These are phyloP conservation scores for Pelosia muscerda DNA, from an alignment of 2,888 invertebrate species.

Conservation along the genomic window DNA sequence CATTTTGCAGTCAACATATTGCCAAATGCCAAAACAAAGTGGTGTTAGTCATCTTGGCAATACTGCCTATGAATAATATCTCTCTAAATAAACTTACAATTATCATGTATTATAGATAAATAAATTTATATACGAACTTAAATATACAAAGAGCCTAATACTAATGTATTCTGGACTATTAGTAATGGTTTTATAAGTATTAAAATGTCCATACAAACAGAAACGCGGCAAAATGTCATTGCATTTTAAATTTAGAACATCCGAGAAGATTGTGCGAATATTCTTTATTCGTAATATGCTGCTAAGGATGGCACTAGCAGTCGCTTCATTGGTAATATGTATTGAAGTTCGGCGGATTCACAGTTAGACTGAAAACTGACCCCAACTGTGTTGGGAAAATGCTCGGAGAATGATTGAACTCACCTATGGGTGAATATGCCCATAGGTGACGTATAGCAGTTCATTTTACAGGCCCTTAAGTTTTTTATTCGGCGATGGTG, in stretches of 20 bases:
- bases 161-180: too few species aligned
- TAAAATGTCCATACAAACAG: constrained; percentile 40
- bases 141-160: neutral
- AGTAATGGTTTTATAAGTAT: neutral
- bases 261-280: constrained; percentile 54
- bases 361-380: neutral
- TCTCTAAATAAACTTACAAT: neutral
- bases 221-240: constrained; percentile 57
- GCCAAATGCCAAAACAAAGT: neutral
- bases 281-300: constrained; percentile 46
- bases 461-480: too few species aligned
- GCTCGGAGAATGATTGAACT: too few species aligned
- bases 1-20: neutral
- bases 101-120: neutral
- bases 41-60: neutral
- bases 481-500: too few species aligned
- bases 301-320: neutral
- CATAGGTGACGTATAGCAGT: too few species aligned
- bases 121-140: neutral
- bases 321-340: neutral
- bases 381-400: neutral
- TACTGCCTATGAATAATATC: neutral
- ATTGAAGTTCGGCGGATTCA: neutral
- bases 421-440: too few species aligned
- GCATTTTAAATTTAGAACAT: constrained; percentile 67